Evolutionary conservation across 2,797 vertebrate genomes (phyloP).

Genomic region (Silurus aristotelis): DNA sequence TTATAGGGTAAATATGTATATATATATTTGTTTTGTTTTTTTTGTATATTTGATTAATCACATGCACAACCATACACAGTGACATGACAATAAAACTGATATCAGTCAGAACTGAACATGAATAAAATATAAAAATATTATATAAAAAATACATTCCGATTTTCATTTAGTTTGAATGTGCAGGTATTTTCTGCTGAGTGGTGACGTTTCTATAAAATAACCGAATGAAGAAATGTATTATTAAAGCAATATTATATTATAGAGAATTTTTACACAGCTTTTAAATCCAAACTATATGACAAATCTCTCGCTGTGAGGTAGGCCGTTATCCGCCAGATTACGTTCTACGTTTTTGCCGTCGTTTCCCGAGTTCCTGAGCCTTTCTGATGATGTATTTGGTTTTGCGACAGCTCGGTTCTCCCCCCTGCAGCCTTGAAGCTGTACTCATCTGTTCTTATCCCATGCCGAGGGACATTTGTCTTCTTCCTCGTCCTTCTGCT

Average conservation of each 20-base stretch:
- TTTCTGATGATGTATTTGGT: conserved; percentile 41
- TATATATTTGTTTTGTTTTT: too few relatives aligned
- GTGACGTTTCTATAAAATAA: not conserved
- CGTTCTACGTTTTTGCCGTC: not conserved
- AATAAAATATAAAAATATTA: too few relatives aligned
- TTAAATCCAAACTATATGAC: not conserved
- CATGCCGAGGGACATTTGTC: conserved; percentile 73
- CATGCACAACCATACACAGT: too few relatives aligned
- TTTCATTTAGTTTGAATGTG: not conserved
- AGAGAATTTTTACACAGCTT: not conserved
- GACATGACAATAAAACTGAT: too few relatives aligned
- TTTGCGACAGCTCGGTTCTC: conserved; percentile 10
- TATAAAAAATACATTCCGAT: too few relatives aligned
- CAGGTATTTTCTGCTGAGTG: not conserved
- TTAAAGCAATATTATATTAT: not conserved
- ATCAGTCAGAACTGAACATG: too few relatives aligned
- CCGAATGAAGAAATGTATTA: not conserved
- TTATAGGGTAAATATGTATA: too few relatives aligned
- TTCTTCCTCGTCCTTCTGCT: conserved; percentile 68
- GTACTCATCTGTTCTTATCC: conserved; percentile 64
- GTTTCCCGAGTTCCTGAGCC: not conserved
- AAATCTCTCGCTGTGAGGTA: not conserved
- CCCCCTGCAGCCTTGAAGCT: conserved; percentile 62
- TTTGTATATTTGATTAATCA: too few relatives aligned
- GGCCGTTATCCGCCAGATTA: conserved; percentile 20